These are phyloP conservation scores for Drosophila kuntzei DNA, from an alignment of 2,888 invertebrate genomes.

Conservation along the genomic window DNA sequence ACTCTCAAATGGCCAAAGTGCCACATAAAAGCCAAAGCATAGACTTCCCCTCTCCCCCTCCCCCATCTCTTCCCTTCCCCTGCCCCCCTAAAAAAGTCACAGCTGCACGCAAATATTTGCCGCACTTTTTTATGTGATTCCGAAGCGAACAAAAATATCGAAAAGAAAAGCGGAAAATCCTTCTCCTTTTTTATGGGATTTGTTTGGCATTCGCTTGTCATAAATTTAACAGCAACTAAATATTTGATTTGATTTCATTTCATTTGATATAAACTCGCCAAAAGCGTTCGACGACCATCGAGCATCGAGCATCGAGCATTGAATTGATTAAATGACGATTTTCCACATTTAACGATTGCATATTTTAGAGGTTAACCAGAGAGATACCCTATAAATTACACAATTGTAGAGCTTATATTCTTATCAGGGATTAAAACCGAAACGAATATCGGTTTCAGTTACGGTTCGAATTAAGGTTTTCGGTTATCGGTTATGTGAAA, in stretches of 20 bases:
- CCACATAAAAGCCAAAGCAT: conserved; percentile 39
- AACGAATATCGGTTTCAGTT: too few relatives aligned
- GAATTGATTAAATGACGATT: conserved; percentile 41
- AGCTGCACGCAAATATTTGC: conserved; percentile 74
- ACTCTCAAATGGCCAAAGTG: conserved; percentile 35
- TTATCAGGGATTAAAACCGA: too few relatives aligned
- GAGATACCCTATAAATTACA: background rate
- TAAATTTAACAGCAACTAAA: conserved; percentile 77
- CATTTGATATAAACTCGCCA: conserved; percentile 22
- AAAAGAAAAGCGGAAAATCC: conserved; percentile 9
- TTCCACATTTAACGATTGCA: conserved; percentile 10
- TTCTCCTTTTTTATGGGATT: conserved; percentile 58
- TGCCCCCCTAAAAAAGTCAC: conserved; percentile 25
- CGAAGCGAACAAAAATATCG: conserved; percentile 3
- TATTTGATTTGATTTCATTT: conserved; percentile 67
- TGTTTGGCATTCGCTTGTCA: conserved; percentile 61
- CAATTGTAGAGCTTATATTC: too few relatives aligned
- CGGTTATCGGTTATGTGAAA: too few relatives aligned
- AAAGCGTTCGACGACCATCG: conserved; percentile 1
- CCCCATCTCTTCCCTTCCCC: background rate
- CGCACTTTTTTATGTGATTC: conserved; percentile 61
- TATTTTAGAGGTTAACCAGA: background rate
- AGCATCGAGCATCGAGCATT: background rate
- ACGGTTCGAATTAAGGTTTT: too few relatives aligned
- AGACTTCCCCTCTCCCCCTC: background rate